phyloP scores from a whole-genome alignment of 1,140 invertebrate genomes.

The Drosophila virilis region DNA sequence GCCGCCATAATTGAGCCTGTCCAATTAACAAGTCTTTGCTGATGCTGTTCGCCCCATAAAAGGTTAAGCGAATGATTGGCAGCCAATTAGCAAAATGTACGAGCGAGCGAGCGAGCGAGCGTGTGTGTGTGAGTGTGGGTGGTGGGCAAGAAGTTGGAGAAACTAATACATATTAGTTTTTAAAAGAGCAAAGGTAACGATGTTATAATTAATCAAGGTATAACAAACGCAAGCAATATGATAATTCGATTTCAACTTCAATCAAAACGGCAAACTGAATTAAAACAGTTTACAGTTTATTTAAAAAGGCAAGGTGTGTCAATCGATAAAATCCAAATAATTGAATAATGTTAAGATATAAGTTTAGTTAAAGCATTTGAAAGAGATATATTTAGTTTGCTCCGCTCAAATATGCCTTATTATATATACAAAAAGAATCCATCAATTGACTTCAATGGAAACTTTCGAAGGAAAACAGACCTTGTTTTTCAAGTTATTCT shows the following conservation, averaged over 20 bases:
- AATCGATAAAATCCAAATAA: no score
- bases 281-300: no score
- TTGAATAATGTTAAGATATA: no score
- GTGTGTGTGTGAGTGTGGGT: background rate
- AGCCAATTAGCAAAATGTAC: slow-evolving; percentile 24
- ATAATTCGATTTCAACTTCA: slow-evolving; percentile 2
- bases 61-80: slow-evolving; percentile 31
- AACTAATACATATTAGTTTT: slow-evolving; percentile 1
- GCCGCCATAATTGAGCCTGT: slow-evolving; percentile 29
- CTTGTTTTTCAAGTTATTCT: no score
- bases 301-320: no score
- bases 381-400: no score
- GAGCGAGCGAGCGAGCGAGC: no score
- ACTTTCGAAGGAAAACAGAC: no score
- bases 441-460: no score
- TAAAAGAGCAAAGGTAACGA: slow-evolving; percentile 9
- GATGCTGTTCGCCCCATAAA: slow-evolving; percentile 11
- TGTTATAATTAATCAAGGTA: background rate
- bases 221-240: background rate
- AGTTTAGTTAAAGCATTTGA: no score
- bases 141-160: background rate
- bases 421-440: no score
- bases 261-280: background rate
- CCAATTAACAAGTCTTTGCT: slow-evolving; percentile 28
- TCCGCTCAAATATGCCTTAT: no score